These are phyloP conservation scores for Oophaga pumilio DNA, from an alignment of 2,113 vertebrate genomes.

Conservation along the genomic window DNA sequence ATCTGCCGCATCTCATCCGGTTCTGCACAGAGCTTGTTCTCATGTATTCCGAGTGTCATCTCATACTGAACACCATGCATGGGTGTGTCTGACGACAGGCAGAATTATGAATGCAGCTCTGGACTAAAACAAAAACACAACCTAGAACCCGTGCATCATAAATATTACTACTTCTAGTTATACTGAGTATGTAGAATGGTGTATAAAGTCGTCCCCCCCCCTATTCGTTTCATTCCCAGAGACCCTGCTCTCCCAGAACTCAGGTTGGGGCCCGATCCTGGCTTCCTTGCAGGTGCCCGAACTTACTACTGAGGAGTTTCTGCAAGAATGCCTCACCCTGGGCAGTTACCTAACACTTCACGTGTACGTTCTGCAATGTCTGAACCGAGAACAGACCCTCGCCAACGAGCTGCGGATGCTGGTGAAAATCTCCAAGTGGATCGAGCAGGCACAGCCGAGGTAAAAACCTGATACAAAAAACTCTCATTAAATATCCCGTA, in stretches of 20 bases:
- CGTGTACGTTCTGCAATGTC: conserved; percentile 87
- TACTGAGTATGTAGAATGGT: too few species aligned
- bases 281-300: conserved; percentile 95
- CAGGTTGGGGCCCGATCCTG: conserved; percentile 92
- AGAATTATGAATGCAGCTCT: too few species aligned
- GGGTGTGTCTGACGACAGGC: too few species aligned
- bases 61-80: too few species aligned
- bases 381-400: conserved; percentile 87
- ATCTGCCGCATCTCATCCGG: too few species aligned
- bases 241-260: conserved; percentile 67
- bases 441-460: conserved; percentile 89
- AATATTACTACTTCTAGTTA: too few species aligned
- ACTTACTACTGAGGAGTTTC: conserved; percentile 91
- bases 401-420: conserved; percentile 86
- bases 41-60: too few species aligned
- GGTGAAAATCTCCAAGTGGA: conserved; percentile 85
- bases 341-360: conserved; percentile 93
- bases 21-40: too few species aligned
- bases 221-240: conserved; percentile 65
- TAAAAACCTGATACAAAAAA: conserved; percentile 55
- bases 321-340: conserved; percentile 87
- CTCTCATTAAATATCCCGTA: too few species aligned
- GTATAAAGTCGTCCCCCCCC: too few species aligned
- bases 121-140: too few species aligned
- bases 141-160: too few species aligned